Base-by-base conservation (phyloP, 1,140 invertebrate genomes). In the Drosophila melanogaster region DNA sequence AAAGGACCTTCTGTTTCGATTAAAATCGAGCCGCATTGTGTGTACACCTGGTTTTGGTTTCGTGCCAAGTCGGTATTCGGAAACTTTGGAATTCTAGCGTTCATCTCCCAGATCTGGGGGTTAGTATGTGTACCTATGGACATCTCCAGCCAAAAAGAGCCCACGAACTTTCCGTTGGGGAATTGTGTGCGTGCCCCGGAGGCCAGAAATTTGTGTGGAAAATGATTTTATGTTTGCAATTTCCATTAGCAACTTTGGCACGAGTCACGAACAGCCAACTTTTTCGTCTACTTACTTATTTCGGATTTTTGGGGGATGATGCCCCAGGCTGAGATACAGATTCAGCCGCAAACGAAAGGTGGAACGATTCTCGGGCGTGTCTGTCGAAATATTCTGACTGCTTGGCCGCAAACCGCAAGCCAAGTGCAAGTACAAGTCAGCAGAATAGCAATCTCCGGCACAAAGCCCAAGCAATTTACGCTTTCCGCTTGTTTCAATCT, bases 171-270 rank as follows among this genome's bases (percentile, higher is more conserved):
- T 19, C 19, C 19, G 19, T 5, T 17, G 54, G 72, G 53, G 51
- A 74, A 73, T 67, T 77, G 73, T 62, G 81, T 81, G 77, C 81
- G 74, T 87, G 74, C 70, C 83, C 75, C 44, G 64, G 72, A 75
- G 78, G 78, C 65, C 60, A 71, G 41, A 81, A 77, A 81, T 74
- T 81, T 75, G 80, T 66, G 77, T 79, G 60, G 84, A 70, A 87
- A 87, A 83, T 76, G 65, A 78, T 83, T 87, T 89, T 77, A 65
- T 77, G 72, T 84, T 89, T 84, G 84, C 85, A 80, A 89, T 89
- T 89, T 89, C 84, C 84, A 89, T 89, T 89, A 89, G 79, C 76
- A 85, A 85, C 77, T 85, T 85, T 80, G 73, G 55, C 44, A 62
- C 57, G 40, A 72, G 74, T 73, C 74, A 81, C 78, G 79, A 73